Conservation (phyloP, 2,888 invertebrate genomes). For the Myopa tessellatipennis region DNA sequence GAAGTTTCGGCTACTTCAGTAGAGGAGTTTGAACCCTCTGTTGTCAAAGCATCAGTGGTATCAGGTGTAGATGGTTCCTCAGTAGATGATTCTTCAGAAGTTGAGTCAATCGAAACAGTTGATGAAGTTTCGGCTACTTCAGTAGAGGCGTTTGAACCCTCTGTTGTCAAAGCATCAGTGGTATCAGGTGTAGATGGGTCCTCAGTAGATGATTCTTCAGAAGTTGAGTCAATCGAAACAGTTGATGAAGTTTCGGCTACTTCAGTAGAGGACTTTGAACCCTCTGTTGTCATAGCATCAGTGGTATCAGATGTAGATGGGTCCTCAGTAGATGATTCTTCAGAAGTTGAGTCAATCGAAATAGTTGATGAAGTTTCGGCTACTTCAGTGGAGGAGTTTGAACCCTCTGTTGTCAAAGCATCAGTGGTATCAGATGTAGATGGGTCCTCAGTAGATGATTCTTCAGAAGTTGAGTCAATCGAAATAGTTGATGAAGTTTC, state of each 20-base stretch:
- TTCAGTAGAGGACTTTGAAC: neutral
- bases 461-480: too few species aligned
- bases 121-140: neutral
- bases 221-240: too few species aligned
- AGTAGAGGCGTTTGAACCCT: neutral
- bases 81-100: too few species aligned
- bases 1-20: too few species aligned
- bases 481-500: too few species aligned
- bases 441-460: neutral
- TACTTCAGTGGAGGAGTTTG: neutral
- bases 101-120: too few species aligned
- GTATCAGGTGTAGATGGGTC: too few species aligned
- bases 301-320: too few species aligned
- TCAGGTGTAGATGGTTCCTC: too few species aligned
- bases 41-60: too few species aligned
- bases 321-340: neutral
- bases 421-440: neutral
- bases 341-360: neutral
- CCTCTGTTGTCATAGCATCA: too few species aligned
- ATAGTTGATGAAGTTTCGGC: neutral
- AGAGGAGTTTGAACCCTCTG: too few species aligned
- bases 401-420: neutral
- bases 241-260: constrained; percentile 12
- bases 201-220: neutral
- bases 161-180: neutral